Percentiles rank a stretch among this genome's conserved stretches.
These are phyloP conservation scores for Echinarachnius parma DNA, from an alignment of 53 echinoderm and acorn worm species.

Conservation along the genomic window DNA sequence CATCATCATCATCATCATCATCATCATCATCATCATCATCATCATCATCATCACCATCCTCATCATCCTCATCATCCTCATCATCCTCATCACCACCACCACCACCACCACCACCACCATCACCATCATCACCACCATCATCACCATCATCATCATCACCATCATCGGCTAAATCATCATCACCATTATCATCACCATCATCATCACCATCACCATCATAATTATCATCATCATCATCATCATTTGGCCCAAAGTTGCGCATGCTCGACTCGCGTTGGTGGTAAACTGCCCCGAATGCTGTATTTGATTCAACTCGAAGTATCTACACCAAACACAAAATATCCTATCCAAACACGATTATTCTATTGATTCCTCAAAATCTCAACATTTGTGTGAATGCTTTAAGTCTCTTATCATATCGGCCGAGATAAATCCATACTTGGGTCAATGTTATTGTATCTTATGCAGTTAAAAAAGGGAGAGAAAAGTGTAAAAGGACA, in stretches of 20 bases:
- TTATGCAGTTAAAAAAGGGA: background rate
- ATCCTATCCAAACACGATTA: too few species aligned
- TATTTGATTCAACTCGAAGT: too few species aligned
- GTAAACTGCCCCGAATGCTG: background rate
- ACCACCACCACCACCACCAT: background rate
- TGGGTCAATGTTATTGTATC: constrained; percentile 43
- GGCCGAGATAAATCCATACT: too few species aligned
- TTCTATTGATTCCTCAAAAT: too few species aligned
- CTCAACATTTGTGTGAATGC: too few species aligned
- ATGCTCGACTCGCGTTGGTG: background rate
- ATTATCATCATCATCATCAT: constrained; percentile 11
- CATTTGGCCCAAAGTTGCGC: too few species aligned
- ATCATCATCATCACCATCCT: constrained; percentile 4
- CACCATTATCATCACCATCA: background rate
- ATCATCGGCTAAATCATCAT: background rate
- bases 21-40: constrained; percentile 3
- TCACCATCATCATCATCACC: background rate
- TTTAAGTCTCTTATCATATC: too few species aligned
- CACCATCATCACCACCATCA: background rate
- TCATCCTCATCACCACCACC: constrained; percentile 9
- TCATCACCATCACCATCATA: background rate
- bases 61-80: constrained; percentile 2
- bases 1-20: constrained; percentile 6
- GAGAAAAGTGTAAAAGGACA: constrained; percentile 24
- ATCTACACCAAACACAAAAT: too few species aligned